These are phyloP conservation scores for Rhamnusium bicolor DNA, from an alignment of 2,888 invertebrate species.

Conservation along the genomic window DNA sequence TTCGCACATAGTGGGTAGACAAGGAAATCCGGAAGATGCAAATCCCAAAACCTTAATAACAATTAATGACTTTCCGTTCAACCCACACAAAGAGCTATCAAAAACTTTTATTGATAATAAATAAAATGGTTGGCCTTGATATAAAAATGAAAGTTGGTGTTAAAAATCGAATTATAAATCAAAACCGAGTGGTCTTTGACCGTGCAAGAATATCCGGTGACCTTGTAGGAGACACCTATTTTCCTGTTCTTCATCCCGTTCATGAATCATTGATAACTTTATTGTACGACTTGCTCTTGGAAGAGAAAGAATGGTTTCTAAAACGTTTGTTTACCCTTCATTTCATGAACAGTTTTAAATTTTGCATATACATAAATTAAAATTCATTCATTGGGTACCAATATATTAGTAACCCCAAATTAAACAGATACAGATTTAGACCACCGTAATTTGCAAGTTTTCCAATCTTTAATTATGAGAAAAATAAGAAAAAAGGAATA, in stretches of 20 bases:
- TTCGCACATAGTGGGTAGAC: neutral
- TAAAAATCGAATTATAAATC: neutral
- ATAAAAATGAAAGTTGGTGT: conserved; percentile 1
- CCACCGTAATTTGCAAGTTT: too few relatives aligned
- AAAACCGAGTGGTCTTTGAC: conserved; percentile 34
- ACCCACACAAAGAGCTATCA: neutral
- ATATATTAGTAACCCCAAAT: too few relatives aligned
- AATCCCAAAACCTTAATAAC: neutral
- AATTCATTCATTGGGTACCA: too few relatives aligned
- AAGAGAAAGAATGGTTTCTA: conserved; percentile 23
- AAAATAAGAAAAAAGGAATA: too few relatives aligned
- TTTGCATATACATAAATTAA: too few relatives aligned
- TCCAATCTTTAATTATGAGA: too few relatives aligned
- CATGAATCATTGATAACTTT: conserved; percentile 15
- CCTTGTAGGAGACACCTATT: conserved; percentile 32
- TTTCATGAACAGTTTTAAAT: too few relatives aligned
- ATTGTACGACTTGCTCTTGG: neutral
- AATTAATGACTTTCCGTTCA: neutral
- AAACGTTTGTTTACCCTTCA: too few relatives aligned
- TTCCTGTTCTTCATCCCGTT: conserved; percentile 12
- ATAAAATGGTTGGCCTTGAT: neutral
- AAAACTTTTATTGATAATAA: neutral
- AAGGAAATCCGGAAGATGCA: neutral
- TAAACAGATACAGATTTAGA: too few relatives aligned
- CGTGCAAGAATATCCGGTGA: conserved; percentile 33